Evolutionary conservation across 2,888 invertebrate species (phyloP).

Genomic region (Ptilodon capucinus): DNA sequence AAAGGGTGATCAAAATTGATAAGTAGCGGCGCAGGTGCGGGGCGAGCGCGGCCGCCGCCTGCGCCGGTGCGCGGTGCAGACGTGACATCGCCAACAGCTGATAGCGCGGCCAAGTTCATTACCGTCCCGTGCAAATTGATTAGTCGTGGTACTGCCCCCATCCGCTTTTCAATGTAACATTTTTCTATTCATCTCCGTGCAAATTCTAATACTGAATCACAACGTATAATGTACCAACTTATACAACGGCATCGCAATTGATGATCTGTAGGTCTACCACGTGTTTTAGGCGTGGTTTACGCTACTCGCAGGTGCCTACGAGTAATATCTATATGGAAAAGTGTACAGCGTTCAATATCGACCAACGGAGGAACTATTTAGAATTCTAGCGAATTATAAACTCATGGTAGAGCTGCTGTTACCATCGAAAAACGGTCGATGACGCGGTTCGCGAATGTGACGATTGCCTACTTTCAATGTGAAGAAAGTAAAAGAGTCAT

Average conservation of each 20-base stretch:
- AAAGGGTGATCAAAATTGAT: no score
- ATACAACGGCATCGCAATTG: no score
- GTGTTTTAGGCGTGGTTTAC: no score
- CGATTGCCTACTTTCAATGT: conserved; percentile 61
- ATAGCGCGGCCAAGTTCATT: conserved; percentile 77
- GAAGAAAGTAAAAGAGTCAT: conserved; percentile 77
- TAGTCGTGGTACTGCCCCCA: conserved; percentile 60
- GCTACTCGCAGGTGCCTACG: no score
- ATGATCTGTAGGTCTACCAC: no score
- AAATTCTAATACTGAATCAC: no score
- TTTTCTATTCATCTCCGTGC: conserved; percentile 40
- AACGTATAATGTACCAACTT: no score
- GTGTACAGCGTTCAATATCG: no score
- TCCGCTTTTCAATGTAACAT: conserved; percentile 58
- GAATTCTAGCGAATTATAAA: no score
- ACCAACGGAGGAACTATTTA: no score
- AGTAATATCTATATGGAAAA: no score
- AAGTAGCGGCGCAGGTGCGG: conserved; percentile 39
- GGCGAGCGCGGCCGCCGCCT: conserved; percentile 16
- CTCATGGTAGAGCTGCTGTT: neutral
- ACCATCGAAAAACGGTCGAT: conserved; percentile 14
- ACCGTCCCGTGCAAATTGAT: conserved; percentile 72
- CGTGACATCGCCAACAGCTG: conserved; percentile 66
- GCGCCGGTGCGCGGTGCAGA: conserved; percentile 39
- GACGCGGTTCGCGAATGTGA: conserved; percentile 26